Percentiles rank a stretch among this genome's conserved stretches.
phyloP scores from a whole-genome alignment of 2,888 invertebrate genomes.

The Malthinus flaveolus region DNA sequence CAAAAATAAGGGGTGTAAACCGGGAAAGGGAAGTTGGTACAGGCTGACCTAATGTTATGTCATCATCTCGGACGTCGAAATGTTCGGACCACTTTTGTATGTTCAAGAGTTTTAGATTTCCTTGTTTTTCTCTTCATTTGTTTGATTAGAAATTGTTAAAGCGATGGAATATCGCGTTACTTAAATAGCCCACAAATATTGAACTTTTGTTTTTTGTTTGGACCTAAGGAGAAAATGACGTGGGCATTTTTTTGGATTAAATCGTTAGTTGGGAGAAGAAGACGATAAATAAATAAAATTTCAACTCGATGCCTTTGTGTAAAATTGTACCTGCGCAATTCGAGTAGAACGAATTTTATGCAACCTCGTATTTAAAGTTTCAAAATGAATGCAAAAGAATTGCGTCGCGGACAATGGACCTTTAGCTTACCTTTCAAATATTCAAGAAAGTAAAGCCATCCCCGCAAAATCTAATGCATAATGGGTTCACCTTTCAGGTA shows the following conservation, averaged over 20 bases:
- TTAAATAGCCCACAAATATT: slow-evolving; percentile 11
- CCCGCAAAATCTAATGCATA: slow-evolving; percentile 29
- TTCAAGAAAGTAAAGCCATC: slow-evolving; percentile 27
- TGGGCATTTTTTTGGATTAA: too few relatives aligned
- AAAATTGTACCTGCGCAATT: slow-evolving; percentile 35
- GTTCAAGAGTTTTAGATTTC: slow-evolving; percentile 42
- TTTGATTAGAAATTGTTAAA: slow-evolving; percentile 31
- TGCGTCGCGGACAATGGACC: slow-evolving; percentile 21
- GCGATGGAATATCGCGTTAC: slow-evolving; percentile 26
- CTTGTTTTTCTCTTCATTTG: slow-evolving; percentile 35
- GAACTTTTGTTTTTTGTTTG: not conserved
- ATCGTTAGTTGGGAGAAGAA: too few relatives aligned
- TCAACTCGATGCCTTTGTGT: not conserved
- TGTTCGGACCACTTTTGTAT: slow-evolving; percentile 35
- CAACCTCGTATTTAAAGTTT: slow-evolving; percentile 30
- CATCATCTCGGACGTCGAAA: slow-evolving; percentile 42
- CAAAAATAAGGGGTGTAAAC: slow-evolving; percentile 39
- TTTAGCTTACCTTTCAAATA: slow-evolving; percentile 28
- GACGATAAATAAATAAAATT: too few relatives aligned
- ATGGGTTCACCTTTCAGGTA: slow-evolving; percentile 33
- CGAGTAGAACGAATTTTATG: slow-evolving; percentile 37
- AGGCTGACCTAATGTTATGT: slow-evolving; percentile 51
- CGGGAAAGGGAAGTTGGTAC: slow-evolving; percentile 51
- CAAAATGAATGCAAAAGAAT: slow-evolving; percentile 27
- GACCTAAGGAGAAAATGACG: not conserved